A percentile compares a stretch with the other conserved stretches of the same genome.
Conservation (phyloP, 2,797 vertebrate genomes). For the Gymnopithys bicolor region DNA sequence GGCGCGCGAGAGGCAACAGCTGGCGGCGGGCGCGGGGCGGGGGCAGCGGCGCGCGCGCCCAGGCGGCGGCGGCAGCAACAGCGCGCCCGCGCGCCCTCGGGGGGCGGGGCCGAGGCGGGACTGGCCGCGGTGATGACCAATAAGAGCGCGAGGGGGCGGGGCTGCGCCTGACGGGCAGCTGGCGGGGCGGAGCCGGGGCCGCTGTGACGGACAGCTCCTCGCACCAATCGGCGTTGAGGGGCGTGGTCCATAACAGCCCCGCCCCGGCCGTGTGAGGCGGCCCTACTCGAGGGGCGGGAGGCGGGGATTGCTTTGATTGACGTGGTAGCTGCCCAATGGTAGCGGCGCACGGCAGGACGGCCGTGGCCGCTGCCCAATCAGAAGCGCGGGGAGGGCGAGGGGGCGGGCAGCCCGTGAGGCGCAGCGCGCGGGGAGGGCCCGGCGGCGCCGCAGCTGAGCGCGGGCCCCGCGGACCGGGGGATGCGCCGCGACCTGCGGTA, state of each 20-base stretch:
- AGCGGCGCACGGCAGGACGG: rapidly evolving
- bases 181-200: rapidly evolving
- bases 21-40: not conserved
- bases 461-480: not conserved
- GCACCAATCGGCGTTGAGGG: rapidly evolving
- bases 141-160: rapidly evolving
- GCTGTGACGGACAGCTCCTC: rapidly evolving
- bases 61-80: not conserved
- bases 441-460: not conserved
- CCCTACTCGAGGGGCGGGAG: not conserved
- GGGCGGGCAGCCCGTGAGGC: not conserved
- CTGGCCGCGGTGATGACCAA: rapidly evolving
- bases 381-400: rapidly evolving
- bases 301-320: not conserved
- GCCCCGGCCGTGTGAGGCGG: not conserved
- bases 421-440: not conserved
- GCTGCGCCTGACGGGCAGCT: rapidly evolving
- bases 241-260: rapidly evolving
- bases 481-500: not conserved
- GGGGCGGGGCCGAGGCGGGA: rapidly evolving
- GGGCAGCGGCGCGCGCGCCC: not conserved
- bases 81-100: slow-evolving; percentile 29
- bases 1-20: not conserved
- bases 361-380: not conserved
- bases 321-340: rapidly evolving